Conservation (phyloP, 2,888 invertebrate species). For the Auanema freiburgensis region DNA sequence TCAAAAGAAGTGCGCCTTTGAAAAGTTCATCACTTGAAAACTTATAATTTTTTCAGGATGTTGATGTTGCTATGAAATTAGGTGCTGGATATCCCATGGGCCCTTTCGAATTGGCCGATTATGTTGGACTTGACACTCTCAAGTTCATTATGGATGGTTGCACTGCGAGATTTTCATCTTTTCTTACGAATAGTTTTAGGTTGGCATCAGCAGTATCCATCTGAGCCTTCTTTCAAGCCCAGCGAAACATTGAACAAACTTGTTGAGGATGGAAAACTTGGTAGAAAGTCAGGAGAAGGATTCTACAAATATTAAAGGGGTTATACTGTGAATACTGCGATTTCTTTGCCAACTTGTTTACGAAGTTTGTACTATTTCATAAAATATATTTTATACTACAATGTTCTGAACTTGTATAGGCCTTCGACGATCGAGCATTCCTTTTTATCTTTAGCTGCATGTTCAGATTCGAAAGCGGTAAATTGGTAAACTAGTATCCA, state of each 20-base stretch:
- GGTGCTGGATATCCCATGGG: slow-evolving; percentile 90
- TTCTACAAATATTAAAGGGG: slow-evolving; percentile 74
- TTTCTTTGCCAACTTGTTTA: not conserved
- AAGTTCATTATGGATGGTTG: slow-evolving; percentile 77
- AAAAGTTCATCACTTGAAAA: slow-evolving; percentile 8
- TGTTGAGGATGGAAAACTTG: slow-evolving; percentile 79
- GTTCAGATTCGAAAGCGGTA: no score
- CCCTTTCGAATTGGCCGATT: slow-evolving; percentile 82
- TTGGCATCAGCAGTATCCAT: slow-evolving; percentile 77
- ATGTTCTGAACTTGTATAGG: not conserved
- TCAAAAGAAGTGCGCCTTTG: slow-evolving; percentile 20
- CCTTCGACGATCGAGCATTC: not conserved
- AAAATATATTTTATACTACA: not conserved
- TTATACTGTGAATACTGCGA: not conserved
- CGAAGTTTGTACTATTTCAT: not conserved
- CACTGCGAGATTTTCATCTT: not conserved
- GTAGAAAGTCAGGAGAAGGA: slow-evolving; percentile 81
- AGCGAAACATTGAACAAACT: slow-evolving; percentile 73
- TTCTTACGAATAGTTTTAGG: slow-evolving; percentile 67
- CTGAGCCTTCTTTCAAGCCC: slow-evolving; percentile 74
- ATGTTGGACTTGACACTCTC: slow-evolving; percentile 80
- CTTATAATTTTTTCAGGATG: slow-evolving; percentile 72
- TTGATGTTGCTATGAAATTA: slow-evolving; percentile 86
- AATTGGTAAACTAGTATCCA: no score
- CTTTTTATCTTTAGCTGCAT: not conserved